phyloP scores from a whole-genome alignment of 2,888 invertebrate genomes.

The Lysandra bellargus region DNA sequence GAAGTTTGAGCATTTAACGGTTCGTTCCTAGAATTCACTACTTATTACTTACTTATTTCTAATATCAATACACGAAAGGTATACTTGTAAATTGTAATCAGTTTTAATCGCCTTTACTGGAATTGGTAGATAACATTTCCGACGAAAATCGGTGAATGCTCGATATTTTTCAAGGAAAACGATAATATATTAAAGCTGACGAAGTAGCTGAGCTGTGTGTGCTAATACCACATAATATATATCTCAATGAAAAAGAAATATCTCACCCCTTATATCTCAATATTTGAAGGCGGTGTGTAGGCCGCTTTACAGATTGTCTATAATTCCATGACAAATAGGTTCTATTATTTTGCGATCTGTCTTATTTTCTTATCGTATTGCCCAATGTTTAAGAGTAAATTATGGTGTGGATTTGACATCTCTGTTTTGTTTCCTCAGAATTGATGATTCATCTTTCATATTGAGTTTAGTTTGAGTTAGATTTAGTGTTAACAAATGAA shows the following conservation, averaged over 20 bases:
- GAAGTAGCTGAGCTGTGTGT: slow-evolving; percentile 36
- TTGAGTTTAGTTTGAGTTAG: not conserved
- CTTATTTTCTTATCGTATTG: slow-evolving; percentile 24
- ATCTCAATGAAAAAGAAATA: slow-evolving; percentile 35
- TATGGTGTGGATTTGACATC: not conserved
- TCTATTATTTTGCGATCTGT: slow-evolving; percentile 25
- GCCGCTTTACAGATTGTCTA: slow-evolving; percentile 29
- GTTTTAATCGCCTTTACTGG: not conserved
- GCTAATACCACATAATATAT: slow-evolving; percentile 35
- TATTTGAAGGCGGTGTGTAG: slow-evolving; percentile 23
- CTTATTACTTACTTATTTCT: no score
- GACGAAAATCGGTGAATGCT: slow-evolving; percentile 14
- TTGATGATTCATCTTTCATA: not conserved
- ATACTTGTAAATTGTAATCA: not conserved
- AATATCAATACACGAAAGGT: not conserved
- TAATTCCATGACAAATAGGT: slow-evolving; percentile 27
- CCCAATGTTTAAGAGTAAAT: slow-evolving; percentile 3
- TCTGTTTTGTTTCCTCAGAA: not conserved
- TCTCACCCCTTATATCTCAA: slow-evolving; percentile 31
- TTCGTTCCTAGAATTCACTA: not conserved
- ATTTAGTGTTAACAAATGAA: not conserved
- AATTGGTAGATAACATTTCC: slow-evolving; percentile 9
- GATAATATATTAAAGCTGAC: slow-evolving; percentile 33
- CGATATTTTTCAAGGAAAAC: slow-evolving; percentile 10
- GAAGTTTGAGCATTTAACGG: not conserved